phyloP scores from a whole-genome alignment of 2,888 invertebrate genomes.

The Melieria crassipennis region DNA sequence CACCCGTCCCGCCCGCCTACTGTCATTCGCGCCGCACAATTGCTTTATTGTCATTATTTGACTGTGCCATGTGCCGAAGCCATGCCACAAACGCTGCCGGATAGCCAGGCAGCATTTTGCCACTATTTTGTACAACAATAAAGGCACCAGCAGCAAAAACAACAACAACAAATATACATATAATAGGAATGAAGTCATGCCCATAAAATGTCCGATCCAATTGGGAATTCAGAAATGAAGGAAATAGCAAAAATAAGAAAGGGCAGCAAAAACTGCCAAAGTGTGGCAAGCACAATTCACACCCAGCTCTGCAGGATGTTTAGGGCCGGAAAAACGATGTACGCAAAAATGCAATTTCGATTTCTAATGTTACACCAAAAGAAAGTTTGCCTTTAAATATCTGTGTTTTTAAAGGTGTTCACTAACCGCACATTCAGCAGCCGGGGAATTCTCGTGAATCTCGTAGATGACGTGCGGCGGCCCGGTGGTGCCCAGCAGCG shows the following conservation, averaged over 20 bases:
- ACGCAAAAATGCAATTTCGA: neutral
- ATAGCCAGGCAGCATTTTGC: too few species aligned
- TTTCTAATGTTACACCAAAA: too few species aligned
- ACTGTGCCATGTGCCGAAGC: too few species aligned
- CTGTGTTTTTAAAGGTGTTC: neutral
- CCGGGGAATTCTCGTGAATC: conserved; percentile 92
- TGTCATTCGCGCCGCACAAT: too few species aligned
- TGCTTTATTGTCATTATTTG: too few species aligned
- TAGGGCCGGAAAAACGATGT: neutral
- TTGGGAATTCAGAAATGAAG: neutral
- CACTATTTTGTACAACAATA: conserved; percentile 18
- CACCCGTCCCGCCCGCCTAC: too few species aligned
- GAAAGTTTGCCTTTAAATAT: neutral
- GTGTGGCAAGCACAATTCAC: neutral
- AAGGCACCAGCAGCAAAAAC: conserved; percentile 14
- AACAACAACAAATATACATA: conserved; percentile 10
- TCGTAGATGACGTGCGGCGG: conserved; percentile 93
- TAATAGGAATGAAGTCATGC: conserved; percentile 31
- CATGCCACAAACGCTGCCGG: too few species aligned
- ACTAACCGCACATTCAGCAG: conserved; percentile 77
- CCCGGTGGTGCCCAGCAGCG: conserved; percentile 88
- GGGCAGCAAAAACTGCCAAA: neutral
- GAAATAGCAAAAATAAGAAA: neutral
- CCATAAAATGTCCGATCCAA: conserved; percentile 5
- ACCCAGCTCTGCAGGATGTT: neutral